Evolutionary conservation across 2,113 vertebrate species (phyloP).

Genomic region (Craseonycteris thonglongyai): DNA sequence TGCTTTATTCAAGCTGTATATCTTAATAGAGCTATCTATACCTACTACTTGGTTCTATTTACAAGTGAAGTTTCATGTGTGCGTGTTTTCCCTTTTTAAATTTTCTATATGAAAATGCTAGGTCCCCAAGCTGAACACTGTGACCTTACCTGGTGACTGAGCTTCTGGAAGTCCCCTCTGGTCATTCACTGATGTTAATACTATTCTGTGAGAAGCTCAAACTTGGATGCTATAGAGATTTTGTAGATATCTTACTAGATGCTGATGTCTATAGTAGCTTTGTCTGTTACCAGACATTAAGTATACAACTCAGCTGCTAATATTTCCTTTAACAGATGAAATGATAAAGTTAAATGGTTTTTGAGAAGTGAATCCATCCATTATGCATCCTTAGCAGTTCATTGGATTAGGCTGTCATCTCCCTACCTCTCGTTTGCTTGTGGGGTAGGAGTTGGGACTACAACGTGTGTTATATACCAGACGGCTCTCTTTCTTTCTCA

Average conservation of each 20-base stretch:
- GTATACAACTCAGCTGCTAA: not conserved
- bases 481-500: conserved; percentile 55
- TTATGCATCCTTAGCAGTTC: fast-evolving
- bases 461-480: not conserved
- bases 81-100: not conserved
- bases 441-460: not conserved
- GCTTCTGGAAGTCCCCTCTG: not conserved
- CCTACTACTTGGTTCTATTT: not conserved
- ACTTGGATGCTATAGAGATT: not conserved
- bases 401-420: not conserved
- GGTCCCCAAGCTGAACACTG: not conserved
- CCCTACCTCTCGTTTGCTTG: fast-evolving
- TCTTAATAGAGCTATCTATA: not conserved
- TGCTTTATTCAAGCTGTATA: not conserved
- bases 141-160: not conserved
- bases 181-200: not conserved
- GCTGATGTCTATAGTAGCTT: not conserved
- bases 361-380: not conserved
- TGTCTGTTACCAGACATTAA: not conserved
- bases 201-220: not conserved
- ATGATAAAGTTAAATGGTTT: not conserved
- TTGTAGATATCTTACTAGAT: not conserved
- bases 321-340: not conserved
- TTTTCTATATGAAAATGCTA: not conserved
- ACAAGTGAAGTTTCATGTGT: not conserved